Evolutionary conservation across 2,888 invertebrate species (phyloP), one percentile per base, ranked within the genome.

Genomic region (Drosophila subquinaria): DNA sequence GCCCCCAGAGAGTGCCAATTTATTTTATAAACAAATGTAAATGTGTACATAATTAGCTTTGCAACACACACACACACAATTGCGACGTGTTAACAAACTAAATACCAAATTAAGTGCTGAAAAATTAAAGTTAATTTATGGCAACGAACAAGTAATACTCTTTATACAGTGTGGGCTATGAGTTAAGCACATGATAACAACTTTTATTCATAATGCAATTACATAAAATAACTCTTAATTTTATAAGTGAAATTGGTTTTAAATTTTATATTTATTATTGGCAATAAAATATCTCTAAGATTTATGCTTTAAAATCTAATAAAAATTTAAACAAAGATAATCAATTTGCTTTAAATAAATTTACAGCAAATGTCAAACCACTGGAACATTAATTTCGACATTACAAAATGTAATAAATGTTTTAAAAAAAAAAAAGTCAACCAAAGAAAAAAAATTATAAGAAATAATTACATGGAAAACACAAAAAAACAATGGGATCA

Each of bases 361-460:
- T 83, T 74, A 68, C 15, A 51, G n/a, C 55, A 50, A 35, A 78
- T 52, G 62, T 68, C 62, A 64, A 56, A 38, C 47, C 67, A 23
- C 64, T 45, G 10, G 17, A n/a, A 13, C 43, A 56, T 60, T 61
- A 48, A 30, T 61, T 79, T 56, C 35, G 30, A 62, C 55, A 69
- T 53, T 23, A 42, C 47, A 17, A 77, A 83, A 62, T 64, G 48
- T 43, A 72, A 84, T 60, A 73, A 81, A 66, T 69, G 65, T 53
- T 43, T 79, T 73, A 69, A 62, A 64, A 64, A 76, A 64, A 76
- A 50, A 64, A 53, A 33, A 52, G 42, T 42, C 48, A 53, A 15
- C 1, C 13, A 47, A 36, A 5, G 0, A 2, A 20, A 11, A 15
- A 40, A 23, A 43, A 40, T 42, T 4, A 36, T 35, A 33, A 45